Percentiles rank a stretch among this genome's conserved stretches.
Conservation (phyloP, 2,113 vertebrate species). For the Globicephala melas region DNA sequence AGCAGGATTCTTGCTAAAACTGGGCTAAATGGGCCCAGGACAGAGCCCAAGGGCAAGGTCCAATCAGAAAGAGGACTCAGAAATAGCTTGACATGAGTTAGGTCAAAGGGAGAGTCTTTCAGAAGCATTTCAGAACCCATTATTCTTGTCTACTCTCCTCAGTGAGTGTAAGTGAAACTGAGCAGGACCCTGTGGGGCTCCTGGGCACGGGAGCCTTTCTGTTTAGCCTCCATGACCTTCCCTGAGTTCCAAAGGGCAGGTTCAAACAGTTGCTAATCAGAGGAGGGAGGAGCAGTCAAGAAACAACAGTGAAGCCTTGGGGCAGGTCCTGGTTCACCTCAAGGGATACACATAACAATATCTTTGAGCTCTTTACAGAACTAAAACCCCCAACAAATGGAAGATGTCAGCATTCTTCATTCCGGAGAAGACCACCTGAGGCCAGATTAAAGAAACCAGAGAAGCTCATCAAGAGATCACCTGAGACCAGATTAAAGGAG, state of each 20-base stretch:
- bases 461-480: neutral
- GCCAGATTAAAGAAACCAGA: neutral
- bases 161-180: fast-evolving
- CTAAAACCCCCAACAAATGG: neutral
- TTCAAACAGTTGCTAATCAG: neutral
- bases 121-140: neutral
- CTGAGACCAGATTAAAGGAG: neutral
- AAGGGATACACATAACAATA: neutral
- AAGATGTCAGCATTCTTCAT: neutral
- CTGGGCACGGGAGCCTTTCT: neutral
- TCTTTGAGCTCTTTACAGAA: neutral
- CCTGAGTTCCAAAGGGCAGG: neutral
- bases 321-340: neutral
- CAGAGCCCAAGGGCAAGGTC: neutral
- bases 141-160: neutral
- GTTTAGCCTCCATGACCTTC: neutral
- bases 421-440: neutral
- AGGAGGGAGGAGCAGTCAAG: neutral
- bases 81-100: neutral
- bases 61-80: neutral
- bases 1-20: neutral
- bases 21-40: neutral
- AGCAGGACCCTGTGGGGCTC: neutral
- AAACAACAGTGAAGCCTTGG: neutral
- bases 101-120: neutral